Conservation (phyloP, 2,113 vertebrate genomes). For the Tachycineta bicolor region DNA sequence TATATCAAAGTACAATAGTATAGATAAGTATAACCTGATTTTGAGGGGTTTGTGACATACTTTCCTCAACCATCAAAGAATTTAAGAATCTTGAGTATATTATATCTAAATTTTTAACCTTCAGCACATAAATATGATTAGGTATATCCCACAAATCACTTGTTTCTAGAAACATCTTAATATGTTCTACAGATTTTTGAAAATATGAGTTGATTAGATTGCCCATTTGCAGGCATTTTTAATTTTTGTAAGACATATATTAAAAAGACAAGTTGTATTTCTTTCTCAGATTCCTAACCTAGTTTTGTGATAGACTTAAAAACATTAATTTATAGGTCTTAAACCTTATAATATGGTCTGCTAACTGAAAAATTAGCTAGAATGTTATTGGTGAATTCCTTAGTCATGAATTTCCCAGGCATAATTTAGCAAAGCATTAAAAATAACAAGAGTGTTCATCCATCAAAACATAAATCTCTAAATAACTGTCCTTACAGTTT, state of each 20-base stretch:
- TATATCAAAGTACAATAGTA: not conserved
- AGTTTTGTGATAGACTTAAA: not conserved
- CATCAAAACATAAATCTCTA: not conserved
- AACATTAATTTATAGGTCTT: not conserved
- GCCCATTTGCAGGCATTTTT: not conserved
- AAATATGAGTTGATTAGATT: not conserved
- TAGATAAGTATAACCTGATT: not conserved
- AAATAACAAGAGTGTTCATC: not conserved
- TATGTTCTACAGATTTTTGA: not conserved
- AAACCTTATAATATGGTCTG: not conserved
- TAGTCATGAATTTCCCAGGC: not conserved
- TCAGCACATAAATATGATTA: not conserved
- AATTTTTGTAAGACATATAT: not conserved
- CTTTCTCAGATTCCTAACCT: not conserved
- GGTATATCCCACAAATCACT: not conserved
- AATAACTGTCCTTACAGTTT: not conserved
- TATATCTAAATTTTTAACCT: not conserved
- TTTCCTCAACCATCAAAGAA: not conserved
- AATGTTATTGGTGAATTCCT: not conserved
- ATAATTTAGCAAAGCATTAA: not conserved
- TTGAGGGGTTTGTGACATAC: not conserved
- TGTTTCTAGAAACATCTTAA: not conserved
- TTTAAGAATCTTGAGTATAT: not conserved
- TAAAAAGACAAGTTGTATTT: not conserved
- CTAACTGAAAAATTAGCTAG: not conserved